These are phyloP conservation scores for Xenops minutus DNA, from an alignment of 2,797 vertebrate genomes.

Conservation along the genomic window DNA sequence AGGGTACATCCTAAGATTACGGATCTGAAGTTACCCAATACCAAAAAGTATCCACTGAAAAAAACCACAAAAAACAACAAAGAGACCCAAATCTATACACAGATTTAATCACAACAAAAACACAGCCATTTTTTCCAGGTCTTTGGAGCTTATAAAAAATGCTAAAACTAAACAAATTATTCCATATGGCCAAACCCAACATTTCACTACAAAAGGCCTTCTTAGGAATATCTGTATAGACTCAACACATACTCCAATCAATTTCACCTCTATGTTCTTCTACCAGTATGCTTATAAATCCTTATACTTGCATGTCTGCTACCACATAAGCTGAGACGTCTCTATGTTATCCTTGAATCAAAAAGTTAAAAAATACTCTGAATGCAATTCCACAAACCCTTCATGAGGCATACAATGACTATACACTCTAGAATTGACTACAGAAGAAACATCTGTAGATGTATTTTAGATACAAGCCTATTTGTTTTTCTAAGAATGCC, in stretches of 20 bases:
- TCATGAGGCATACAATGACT: neutral
- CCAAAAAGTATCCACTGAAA: neutral
- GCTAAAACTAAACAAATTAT: neutral
- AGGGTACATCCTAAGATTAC: neutral
- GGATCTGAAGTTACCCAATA: neutral
- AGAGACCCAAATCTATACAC: neutral
- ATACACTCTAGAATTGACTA: neutral
- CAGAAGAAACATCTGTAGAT: neutral
- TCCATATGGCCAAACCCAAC: neutral
- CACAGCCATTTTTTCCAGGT: neutral
- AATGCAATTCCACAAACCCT: neutral
- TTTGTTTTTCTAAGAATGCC: neutral
- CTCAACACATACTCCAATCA: neutral
- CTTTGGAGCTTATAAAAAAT: neutral
- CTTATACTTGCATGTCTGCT: neutral
- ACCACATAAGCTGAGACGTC: neutral
- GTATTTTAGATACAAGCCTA: neutral
- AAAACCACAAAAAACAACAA: neutral
- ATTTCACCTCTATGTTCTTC: neutral
- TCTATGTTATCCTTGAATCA: neutral
- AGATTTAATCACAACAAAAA: neutral
- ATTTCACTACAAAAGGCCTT: neutral
- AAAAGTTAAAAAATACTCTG: neutral
- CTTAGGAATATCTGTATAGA: neutral
- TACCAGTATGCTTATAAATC: neutral